Evolutionary conservation across 30 jellyfish, hydroid and myxozoan species (phyloP).

Genomic region (Turritopsis dohrnii): DNA sequence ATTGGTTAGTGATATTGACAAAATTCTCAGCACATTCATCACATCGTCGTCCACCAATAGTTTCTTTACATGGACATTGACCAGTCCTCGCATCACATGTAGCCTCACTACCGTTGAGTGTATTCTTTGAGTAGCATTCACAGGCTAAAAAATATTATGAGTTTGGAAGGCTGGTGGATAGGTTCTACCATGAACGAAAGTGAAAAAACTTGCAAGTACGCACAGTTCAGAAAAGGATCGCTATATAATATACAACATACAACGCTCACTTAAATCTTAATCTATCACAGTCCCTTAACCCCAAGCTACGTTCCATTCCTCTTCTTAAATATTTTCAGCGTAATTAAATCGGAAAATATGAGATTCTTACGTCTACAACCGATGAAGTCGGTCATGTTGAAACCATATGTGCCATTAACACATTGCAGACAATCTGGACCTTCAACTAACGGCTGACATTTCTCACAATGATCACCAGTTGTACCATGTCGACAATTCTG

Average conservation of each 20-base stretch:
- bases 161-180: no score
- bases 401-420: slow-evolving; percentile 57
- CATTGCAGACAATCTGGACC: slow-evolving; percentile 66
- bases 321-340: no score
- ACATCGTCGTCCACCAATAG: slow-evolving; percentile 61
- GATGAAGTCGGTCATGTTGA: slow-evolving; percentile 37
- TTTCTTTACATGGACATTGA: slow-evolving; percentile 54
- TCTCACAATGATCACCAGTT: slow-evolving; percentile 59
- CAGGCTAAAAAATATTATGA: no score
- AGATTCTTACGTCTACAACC: slow-evolving; percentile 60
- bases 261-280: no score
- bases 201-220: no score
- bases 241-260: no score
- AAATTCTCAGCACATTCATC: slow-evolving; percentile 78
- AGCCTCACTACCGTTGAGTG: slow-evolving; percentile 25
- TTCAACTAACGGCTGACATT: slow-evolving; percentile 58
- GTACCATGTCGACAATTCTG: slow-evolving; percentile 64
- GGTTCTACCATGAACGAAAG: no score
- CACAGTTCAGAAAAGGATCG: no score
- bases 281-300: no score
- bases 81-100: slow-evolving; percentile 52
- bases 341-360: slow-evolving; percentile 1
- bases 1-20: slow-evolving; percentile 44
- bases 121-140: slow-evolving; percentile 48
- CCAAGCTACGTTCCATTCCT: no score